These are phyloP conservation scores for Oscheius sp. DNA, from an alignment of 2,888 invertebrate genomes.

Conservation along the genomic window DNA sequence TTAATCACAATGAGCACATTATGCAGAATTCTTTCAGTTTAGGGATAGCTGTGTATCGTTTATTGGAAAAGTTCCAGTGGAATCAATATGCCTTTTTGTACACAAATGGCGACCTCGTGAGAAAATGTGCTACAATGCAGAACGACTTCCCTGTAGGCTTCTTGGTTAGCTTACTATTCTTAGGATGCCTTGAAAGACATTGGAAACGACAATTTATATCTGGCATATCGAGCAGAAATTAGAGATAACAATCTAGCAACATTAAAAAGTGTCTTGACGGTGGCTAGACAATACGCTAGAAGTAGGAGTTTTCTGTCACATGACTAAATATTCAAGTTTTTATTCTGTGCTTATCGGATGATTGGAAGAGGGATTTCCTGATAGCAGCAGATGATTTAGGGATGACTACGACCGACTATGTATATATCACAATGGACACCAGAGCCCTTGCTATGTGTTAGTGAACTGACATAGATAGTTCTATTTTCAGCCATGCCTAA, in stretches of 20 bases:
- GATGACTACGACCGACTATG: slow-evolving; percentile 38
- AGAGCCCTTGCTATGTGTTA: not conserved
- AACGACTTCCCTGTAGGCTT: slow-evolving; percentile 11
- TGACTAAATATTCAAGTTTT: not conserved
- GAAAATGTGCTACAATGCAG: not conserved
- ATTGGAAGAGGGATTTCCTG: slow-evolving; percentile 34
- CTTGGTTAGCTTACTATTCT: not conserved
- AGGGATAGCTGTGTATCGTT: not conserved
- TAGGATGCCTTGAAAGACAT: slow-evolving; percentile 2
- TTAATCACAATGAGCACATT: too few relatives aligned
- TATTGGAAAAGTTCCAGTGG: slow-evolving; percentile 7
- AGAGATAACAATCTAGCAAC: not conserved
- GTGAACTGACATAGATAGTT: not conserved
- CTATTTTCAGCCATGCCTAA: not conserved
- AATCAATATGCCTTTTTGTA: slow-evolving; percentile 15
- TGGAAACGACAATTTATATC: not conserved
- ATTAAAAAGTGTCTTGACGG: not conserved
- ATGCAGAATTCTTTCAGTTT: not conserved
- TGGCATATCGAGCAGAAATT: slow-evolving; percentile 3
- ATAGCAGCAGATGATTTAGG: slow-evolving; percentile 35
- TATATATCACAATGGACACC: slow-evolving; percentile 35
- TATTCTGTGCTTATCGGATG: slow-evolving; percentile 1
- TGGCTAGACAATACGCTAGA: slow-evolving; percentile 15
- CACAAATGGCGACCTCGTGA: not conserved
- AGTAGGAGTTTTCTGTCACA: not conserved